phyloP scores from a whole-genome alignment of 2,113 vertebrate genomes.

The Actenoides lindsayi region DNA sequence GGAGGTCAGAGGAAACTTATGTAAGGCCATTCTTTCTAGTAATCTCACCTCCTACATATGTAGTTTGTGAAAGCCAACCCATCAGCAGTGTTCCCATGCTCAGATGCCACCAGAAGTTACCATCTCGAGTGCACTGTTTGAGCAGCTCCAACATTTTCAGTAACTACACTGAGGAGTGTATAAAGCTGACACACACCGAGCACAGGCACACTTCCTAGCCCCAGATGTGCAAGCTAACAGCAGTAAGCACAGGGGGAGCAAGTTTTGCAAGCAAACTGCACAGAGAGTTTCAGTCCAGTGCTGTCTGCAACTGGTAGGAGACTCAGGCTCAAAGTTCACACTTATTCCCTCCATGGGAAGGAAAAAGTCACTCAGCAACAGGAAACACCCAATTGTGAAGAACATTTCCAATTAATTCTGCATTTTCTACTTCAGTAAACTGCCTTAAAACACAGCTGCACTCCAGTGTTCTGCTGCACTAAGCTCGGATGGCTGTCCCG shows the following conservation, averaged over 20 bases:
- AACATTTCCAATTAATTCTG: slow-evolving; percentile 51
- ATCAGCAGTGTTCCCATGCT: not conserved
- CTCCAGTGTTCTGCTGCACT: not conserved
- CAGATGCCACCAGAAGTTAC: not conserved
- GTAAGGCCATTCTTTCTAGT: not conserved
- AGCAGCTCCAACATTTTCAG: not conserved
- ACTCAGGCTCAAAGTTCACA: not conserved
- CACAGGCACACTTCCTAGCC: not conserved
- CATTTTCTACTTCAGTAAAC: slow-evolving; percentile 50
- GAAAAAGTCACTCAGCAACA: slow-evolving; percentile 44
- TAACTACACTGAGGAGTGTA: not conserved
- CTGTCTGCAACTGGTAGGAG: not conserved
- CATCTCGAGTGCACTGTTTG: not conserved
- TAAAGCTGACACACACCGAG: not conserved
- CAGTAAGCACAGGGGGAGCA: not conserved
- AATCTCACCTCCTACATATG: not conserved
- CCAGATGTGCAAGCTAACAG: not conserved
- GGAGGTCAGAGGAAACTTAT: not conserved
- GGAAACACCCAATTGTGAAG: slow-evolving; percentile 74
- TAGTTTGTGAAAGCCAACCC: not conserved
- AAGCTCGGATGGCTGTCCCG: not conserved
- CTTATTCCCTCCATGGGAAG: slow-evolving; percentile 16
- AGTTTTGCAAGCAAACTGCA: not conserved
- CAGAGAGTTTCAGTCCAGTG: not conserved
- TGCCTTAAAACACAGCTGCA: not conserved